phyloP scores from a whole-genome alignment of 2,797 vertebrate species.

The Cryptoprocta ferox region DNA sequence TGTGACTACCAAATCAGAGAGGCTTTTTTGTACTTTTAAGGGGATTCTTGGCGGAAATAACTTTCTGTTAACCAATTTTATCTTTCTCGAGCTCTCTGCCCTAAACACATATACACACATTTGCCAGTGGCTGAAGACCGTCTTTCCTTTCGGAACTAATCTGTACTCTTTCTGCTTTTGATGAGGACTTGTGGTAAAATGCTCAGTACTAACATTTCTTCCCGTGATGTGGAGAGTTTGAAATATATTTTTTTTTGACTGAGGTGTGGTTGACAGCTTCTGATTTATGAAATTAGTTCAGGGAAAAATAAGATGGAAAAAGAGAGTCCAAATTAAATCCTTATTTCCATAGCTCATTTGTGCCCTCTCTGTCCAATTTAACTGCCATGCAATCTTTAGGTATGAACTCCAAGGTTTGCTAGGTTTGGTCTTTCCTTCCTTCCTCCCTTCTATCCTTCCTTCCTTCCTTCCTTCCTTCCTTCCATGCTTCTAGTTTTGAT shows the following conservation, averaged over 20 bases:
- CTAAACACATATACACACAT: not conserved
- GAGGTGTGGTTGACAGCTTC: slow-evolving; percentile 66
- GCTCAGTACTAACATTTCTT: slow-evolving; percentile 63
- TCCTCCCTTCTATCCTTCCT: not conserved
- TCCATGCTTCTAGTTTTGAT: not conserved
- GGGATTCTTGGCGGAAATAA: slow-evolving; percentile 73
- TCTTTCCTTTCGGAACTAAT: slow-evolving; percentile 23
- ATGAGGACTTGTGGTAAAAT: slow-evolving; percentile 62
- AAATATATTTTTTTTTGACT: slow-evolving; percentile 63
- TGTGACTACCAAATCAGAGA: not conserved
- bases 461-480: not conserved
- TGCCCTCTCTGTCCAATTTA: not conserved
- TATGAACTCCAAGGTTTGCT: not conserved
- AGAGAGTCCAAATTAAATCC: slow-evolving; percentile 29
- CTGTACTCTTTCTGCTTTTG: not conserved
- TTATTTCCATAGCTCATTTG: slow-evolving; percentile 40
- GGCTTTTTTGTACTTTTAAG: slow-evolving; percentile 83
- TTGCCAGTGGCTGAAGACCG: not conserved
- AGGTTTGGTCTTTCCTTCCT: not conserved
- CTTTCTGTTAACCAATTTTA: not conserved
- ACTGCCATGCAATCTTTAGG: not conserved
- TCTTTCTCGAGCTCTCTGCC: not conserved
- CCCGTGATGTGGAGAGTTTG: not conserved
- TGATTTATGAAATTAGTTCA: slow-evolving; percentile 62
- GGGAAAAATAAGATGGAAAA: slow-evolving; percentile 60